Conservation (phyloP, 2,113 vertebrate genomes). For the Bagarius yarrelli region DNA sequence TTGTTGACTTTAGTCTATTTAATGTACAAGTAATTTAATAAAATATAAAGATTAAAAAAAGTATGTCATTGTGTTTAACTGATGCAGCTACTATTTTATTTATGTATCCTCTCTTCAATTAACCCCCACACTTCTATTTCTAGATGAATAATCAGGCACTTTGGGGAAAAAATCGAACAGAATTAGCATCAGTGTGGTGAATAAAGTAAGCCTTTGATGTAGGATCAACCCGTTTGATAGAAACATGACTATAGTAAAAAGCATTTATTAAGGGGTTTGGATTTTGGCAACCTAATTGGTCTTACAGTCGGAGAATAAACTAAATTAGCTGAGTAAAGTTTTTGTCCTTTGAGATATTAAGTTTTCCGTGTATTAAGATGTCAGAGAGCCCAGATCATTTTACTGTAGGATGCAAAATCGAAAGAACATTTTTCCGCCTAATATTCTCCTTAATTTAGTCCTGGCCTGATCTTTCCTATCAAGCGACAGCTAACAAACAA, state of each 20-base stretch:
- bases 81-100: not conserved
- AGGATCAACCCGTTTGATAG: conserved; percentile 29
- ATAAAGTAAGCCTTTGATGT: conserved; percentile 25
- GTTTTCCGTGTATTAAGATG: conserved; percentile 62
- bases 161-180: conserved; percentile 20
- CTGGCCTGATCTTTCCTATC: not conserved
- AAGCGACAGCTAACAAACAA: not conserved
- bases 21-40: not conserved
- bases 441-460: not conserved
- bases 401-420: conserved; percentile 41
- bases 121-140: not conserved
- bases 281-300: conserved; percentile 40
- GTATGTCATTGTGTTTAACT: not conserved
- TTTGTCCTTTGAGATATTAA: conserved; percentile 54
- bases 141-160: conserved; percentile 12
- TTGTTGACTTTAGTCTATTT: not conserved
- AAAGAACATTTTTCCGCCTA: not conserved
- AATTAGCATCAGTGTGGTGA: not conserved
- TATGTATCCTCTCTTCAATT: not conserved
- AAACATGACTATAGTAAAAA: conserved; percentile 15
- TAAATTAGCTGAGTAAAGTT: conserved; percentile 43
- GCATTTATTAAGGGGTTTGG: conserved; percentile 32
- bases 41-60: not conserved
- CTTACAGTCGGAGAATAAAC: conserved; percentile 33
- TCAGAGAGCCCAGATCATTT: conserved; percentile 58